phyloP scores from a whole-genome alignment of 2,888 invertebrate genomes.

The Tolmerus cingulatus region DNA sequence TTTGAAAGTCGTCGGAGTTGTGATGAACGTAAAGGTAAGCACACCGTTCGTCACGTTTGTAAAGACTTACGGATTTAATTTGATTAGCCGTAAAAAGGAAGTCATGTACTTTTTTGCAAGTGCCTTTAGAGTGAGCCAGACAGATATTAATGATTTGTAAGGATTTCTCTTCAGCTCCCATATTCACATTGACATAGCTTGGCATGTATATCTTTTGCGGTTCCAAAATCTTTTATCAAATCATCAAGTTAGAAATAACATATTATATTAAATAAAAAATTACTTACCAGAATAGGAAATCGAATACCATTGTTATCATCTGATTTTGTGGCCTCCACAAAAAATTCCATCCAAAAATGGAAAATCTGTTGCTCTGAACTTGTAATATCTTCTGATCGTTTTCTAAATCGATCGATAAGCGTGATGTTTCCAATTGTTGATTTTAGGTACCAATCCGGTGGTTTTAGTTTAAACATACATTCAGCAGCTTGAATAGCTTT shows the following conservation, averaged over 20 bases:
- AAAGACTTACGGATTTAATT: constrained; percentile 74
- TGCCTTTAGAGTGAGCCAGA: constrained; percentile 76
- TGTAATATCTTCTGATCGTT: constrained; percentile 75
- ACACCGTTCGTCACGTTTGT: constrained; percentile 95
- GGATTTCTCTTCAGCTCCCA: constrained; percentile 92
- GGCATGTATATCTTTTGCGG: constrained; percentile 94
- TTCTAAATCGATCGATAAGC: constrained; percentile 89
- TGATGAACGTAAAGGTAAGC: constrained; percentile 97
- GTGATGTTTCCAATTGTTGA: constrained; percentile 96
- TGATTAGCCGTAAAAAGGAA: constrained; percentile 90
- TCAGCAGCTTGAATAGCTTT: constrained; percentile 97
- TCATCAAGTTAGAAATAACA: background rate
- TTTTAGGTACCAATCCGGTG: constrained; percentile 94
- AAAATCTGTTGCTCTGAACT: constrained; percentile 89
- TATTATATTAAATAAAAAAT: background rate
- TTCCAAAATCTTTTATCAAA: constrained; percentile 74
- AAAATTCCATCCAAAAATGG: constrained; percentile 98
- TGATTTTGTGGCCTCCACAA: constrained; percentile 89
- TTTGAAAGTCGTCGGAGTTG: constrained; percentile 98
- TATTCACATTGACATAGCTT: constrained; percentile 93
- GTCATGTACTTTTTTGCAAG: constrained; percentile 86
- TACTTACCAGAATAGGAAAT: constrained; percentile 72
- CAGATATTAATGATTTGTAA: constrained; percentile 89
- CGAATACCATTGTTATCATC: constrained; percentile 83
- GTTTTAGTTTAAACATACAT: constrained; percentile 90